phyloP scores from a whole-genome alignment of 2,113 vertebrate genomes.

The Tautogolabrus adspersus region DNA sequence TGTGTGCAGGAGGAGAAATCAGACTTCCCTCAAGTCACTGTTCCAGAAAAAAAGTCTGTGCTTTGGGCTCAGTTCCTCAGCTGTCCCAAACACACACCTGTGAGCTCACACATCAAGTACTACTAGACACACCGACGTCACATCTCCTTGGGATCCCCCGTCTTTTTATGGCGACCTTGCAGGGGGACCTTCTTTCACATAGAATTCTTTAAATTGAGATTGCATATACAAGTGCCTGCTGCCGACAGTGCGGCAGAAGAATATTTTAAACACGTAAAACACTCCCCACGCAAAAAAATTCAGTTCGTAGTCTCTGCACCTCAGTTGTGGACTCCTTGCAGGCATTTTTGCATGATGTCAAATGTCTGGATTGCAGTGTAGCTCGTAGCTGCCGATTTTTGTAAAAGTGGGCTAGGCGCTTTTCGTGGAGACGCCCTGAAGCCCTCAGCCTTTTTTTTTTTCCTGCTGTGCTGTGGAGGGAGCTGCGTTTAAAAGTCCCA shows the following conservation, averaged over 20 bases:
- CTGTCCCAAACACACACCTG: constrained; percentile 63
- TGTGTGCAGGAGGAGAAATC: neutral
- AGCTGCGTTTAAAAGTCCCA: constrained; percentile 73
- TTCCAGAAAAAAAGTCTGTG: constrained; percentile 31
- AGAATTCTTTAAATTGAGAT: constrained; percentile 76
- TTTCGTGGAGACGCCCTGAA: constrained; percentile 48
- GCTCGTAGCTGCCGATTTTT: constrained; percentile 81
- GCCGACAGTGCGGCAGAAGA: constrained; percentile 49
- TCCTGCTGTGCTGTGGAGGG: constrained; percentile 62
- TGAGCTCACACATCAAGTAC: constrained; percentile 78
- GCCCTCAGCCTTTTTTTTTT: constrained; percentile 56
- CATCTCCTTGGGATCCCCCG: constrained; percentile 56
- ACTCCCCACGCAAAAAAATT: constrained; percentile 9
- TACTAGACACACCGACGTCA: constrained; percentile 71
- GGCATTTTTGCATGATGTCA: constrained; percentile 73
- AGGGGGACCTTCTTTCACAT: constrained; percentile 67
- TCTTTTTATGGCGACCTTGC: constrained; percentile 71
- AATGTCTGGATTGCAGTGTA: constrained; percentile 71
- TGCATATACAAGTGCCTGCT: constrained; percentile 81
- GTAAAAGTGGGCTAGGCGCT: constrained; percentile 67
- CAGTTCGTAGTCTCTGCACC: constrained; percentile 58
- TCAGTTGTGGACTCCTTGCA: constrained; percentile 41
- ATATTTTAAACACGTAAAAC: constrained; percentile 53
- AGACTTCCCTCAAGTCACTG: constrained; percentile 32
- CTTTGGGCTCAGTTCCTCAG: constrained; percentile 42